These are phyloP conservation scores for Thomomys bottae DNA, from an alignment of 2,113 vertebrate species.

Conservation along the genomic window DNA sequence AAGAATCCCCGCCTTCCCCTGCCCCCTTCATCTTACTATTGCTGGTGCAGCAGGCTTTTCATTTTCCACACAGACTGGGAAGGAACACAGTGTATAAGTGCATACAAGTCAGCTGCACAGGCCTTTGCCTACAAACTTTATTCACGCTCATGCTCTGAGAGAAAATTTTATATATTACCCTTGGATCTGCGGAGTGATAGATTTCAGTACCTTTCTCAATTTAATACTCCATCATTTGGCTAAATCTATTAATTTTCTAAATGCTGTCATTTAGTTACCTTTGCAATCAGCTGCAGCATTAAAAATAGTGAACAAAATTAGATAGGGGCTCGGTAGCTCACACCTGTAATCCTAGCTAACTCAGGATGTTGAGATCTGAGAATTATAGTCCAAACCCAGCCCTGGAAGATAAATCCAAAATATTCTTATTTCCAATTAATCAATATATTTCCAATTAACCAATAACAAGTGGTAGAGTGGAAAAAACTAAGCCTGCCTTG, in stretches of 20 bases:
- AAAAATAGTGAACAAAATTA: background rate
- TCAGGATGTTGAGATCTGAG: no score
- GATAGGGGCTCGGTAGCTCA: no score
- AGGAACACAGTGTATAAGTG: background rate
- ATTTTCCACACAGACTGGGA: background rate
- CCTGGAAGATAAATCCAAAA: no score
- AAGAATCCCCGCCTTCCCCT: no score
- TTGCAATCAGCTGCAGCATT: background rate
- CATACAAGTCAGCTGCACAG: background rate
- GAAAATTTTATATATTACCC: background rate
- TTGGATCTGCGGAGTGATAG: background rate
- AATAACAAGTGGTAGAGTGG: no score
- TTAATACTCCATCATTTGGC: background rate
- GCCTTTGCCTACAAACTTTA: no score
- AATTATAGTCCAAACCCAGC: no score
- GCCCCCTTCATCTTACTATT: no score
- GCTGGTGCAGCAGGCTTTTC: background rate
- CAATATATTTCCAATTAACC: no score
- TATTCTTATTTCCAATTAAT: no score
- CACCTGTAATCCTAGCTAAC: no score
- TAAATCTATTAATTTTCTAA: background rate
- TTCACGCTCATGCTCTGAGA: background rate
- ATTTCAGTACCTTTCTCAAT: background rate
- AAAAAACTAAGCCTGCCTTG: no score
- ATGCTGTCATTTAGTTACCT: background rate